Base-by-base conservation (phyloP, 2,797 vertebrate genomes). In the Megalops cyprinoides region DNA sequence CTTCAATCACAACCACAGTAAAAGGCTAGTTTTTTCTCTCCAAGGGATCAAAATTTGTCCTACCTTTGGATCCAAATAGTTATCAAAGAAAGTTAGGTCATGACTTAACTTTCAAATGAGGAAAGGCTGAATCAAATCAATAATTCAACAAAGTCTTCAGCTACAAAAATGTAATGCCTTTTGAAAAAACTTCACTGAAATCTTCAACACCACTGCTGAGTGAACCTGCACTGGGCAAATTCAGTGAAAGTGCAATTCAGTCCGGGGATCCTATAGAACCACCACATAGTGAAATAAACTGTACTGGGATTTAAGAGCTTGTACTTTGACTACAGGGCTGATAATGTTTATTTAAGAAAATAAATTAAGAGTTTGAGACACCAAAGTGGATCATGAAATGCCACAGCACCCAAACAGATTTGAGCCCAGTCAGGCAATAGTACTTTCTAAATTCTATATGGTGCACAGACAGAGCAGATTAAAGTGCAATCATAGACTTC, bases 291-390 rank as follows among this genome's bases (percentile, higher is more conserved):
- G 82, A 88, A 88, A 86, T 86, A 77, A 5, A 86, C 86, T 44
- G 55, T 73, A 88, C 86, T 80, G 81, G 60, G 51, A 85, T 81
- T 79, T 82, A 31, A 81, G 81, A 84, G 73, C 84, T 55, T 48
- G 60, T 83, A 34, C 84, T 83, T 80, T 71, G 82, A 89, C 86
- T 77, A 84, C 88, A 79, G 34, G 84, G 78, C 82, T 79, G 76
- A 37, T 82, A 79, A 78, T 75, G 82, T 79, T 79, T 82, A 84
- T 82, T 83, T 83, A 81, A 81, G 81, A 77, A 82, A 67, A 81
- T 77, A 58, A 79, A 62, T 78, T 81, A 65, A 79, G 31, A 62
- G 67, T 15, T 67, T 44, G 56, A 80, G 60, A 80, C 60, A 84
- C 25, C 49, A 31, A 60, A 83, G 46, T 80, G n/a, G 53, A 69